Evolutionary conservation across 1,140 invertebrate species (phyloP).

Genomic region (Papilio xuthus): DNA sequence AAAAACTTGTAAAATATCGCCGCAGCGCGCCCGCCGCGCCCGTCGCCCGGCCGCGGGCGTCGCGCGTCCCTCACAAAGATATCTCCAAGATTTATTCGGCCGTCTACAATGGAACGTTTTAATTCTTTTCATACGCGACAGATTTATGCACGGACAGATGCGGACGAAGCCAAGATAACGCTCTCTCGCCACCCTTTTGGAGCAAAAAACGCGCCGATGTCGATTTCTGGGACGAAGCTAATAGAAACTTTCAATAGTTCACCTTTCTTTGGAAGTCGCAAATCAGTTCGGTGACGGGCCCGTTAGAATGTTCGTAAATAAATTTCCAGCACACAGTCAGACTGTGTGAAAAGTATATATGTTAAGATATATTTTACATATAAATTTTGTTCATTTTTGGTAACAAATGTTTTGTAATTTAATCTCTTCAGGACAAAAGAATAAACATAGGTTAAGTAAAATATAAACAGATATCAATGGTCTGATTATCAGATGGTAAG

Average conservation of each 20-base stretch:
- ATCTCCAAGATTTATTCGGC: constrained; percentile 78
- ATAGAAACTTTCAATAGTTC: constrained; percentile 32
- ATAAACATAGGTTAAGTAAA: no score
- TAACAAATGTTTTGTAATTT: no score
- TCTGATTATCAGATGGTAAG: not conserved
- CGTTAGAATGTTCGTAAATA: constrained; percentile 16
- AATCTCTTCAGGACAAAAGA: not conserved
- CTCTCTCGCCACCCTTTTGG: constrained; percentile 49
- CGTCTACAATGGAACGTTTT: constrained; percentile 77
- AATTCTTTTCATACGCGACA: constrained; percentile 79
- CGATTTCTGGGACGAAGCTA: constrained; percentile 27
- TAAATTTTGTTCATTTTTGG: not conserved
- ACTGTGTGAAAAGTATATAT: not conserved
- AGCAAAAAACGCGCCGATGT: constrained; percentile 40
- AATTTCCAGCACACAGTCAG: not conserved
- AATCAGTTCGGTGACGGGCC: constrained; percentile 37
- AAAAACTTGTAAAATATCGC: constrained; percentile 83
- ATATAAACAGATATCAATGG: no score
- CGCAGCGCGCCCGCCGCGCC: constrained; percentile 58
- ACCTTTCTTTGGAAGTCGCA: constrained; percentile 30
- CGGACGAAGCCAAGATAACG: constrained; percentile 55
- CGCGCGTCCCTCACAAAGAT: constrained; percentile 68
- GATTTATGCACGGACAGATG: constrained; percentile 78
- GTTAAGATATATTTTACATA: not conserved
- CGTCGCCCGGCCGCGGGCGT: constrained; percentile 61